Conservation (phyloP, 2,113 vertebrate species). For the Chaetorhynchus papuensis region DNA sequence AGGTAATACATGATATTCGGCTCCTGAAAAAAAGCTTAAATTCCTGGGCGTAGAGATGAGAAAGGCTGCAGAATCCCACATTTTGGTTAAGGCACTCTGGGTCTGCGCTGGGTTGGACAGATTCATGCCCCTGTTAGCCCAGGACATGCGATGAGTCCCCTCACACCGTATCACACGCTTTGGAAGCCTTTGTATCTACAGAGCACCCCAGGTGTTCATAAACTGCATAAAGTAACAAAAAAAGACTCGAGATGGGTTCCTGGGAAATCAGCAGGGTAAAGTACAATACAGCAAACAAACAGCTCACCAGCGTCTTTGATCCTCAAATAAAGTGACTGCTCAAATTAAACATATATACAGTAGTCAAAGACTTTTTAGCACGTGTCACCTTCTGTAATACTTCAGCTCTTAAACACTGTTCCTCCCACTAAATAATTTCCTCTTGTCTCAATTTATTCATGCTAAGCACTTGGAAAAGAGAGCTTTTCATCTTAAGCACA, state of each 20-base stretch:
- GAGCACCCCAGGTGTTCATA: not conserved
- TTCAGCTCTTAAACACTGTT: not conserved
- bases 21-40: not conserved
- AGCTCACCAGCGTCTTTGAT: not conserved
- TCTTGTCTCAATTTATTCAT: not conserved
- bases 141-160: rapidly evolving
- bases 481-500: constrained; percentile 3
- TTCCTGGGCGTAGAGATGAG: not conserved
- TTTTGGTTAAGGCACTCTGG: not conserved
- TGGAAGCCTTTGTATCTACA: not conserved
- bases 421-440: not conserved
- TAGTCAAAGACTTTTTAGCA: not conserved
- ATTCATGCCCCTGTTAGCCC: too few species aligned
- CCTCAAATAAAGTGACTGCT: not conserved
- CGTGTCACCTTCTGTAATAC: not conserved
- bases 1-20: rapidly evolving
- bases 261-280: not conserved
- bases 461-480: not conserved
- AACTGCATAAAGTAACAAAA: not conserved
- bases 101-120: not conserved
- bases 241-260: not conserved
- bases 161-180: rapidly evolving
- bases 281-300: not conserved
- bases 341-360: not conserved
- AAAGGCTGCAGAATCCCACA: not conserved